phyloP scores from a whole-genome alignment of 2,888 invertebrate genomes.

The Macrosoma leucophasiata region DNA sequence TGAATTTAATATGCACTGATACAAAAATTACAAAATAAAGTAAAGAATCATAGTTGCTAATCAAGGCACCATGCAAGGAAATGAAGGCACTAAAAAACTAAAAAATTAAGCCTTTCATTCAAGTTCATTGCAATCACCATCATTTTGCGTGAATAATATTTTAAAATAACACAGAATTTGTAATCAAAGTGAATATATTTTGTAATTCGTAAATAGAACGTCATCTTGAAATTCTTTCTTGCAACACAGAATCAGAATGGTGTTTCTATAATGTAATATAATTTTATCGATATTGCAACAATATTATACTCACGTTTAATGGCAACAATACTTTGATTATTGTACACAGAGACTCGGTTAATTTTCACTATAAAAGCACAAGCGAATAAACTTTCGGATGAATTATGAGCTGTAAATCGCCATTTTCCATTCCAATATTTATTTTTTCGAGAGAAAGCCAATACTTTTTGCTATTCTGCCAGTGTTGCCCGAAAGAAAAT shows the following conservation, averaged over 20 bases:
- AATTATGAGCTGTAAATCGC: conserved; percentile 12
- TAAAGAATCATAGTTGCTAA: too few species aligned
- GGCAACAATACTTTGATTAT: conserved; percentile 50
- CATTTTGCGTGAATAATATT: too few species aligned
- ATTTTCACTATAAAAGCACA: not conserved
- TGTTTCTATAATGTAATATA: conserved; percentile 56
- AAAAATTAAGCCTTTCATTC: too few species aligned
- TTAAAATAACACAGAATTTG: too few species aligned
- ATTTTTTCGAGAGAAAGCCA: conserved; percentile 9
- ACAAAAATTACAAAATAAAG: too few species aligned
- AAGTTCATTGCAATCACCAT: too few species aligned
- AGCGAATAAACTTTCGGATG: too few species aligned
- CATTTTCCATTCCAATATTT: conserved; percentile 14
- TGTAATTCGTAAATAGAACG: too few species aligned
- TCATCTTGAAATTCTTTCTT: conserved; percentile 41
- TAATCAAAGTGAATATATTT: too few species aligned
- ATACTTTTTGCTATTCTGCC: conserved; percentile 9
- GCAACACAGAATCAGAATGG: conserved; percentile 57
- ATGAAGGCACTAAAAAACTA: too few species aligned
- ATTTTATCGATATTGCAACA: conserved; percentile 67
- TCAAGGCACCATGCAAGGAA: too few species aligned
- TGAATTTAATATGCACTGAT: too few species aligned
- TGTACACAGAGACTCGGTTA: not conserved
- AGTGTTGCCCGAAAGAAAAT: conserved; percentile 9
- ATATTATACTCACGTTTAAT: conserved; percentile 53